Evolutionary conservation across 2,113 vertebrate species (phyloP).

Genomic region (Ondatra zibethicus): DNA sequence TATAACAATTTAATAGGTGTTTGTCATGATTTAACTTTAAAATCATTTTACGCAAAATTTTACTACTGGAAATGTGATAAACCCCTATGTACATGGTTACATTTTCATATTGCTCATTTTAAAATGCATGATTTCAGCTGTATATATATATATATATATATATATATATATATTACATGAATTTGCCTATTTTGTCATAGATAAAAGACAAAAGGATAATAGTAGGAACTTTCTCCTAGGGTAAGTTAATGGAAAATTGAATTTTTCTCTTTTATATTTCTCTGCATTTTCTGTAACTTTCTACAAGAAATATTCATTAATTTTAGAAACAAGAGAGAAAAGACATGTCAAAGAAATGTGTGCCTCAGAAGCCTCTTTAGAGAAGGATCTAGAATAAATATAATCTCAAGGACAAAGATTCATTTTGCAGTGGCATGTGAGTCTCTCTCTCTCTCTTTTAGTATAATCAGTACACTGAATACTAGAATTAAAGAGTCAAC

Average conservation of each 20-base stretch:
- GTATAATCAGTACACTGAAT: slow-evolving; percentile 75
- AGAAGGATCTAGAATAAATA: slow-evolving; percentile 58
- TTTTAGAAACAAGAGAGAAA: slow-evolving; percentile 34
- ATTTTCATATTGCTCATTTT: slow-evolving; percentile 16
- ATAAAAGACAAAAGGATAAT: neutral
- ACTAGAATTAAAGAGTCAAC: slow-evolving; percentile 65
- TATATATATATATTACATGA: neutral
- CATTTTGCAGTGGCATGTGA: slow-evolving; percentile 69
- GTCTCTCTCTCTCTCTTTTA: slow-evolving; percentile 1
- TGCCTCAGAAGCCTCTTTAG: slow-evolving; percentile 39
- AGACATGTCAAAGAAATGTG: slow-evolving; percentile 31
- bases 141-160: neutral
- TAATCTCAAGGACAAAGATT: slow-evolving; percentile 61
- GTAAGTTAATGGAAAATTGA: neutral
- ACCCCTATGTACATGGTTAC: slow-evolving; percentile 3
- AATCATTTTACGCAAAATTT: slow-evolving; percentile 11
- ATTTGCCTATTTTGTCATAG: neutral
- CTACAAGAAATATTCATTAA: neutral
- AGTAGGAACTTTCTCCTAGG: neutral
- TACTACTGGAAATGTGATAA: slow-evolving; percentile 43
- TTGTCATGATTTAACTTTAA: slow-evolving; percentile 17
- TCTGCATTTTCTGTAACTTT: slow-evolving; percentile 27
- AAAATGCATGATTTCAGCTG: neutral
- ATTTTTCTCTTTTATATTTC: neutral
- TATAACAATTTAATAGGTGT: slow-evolving; percentile 44